Conservation (phyloP, 2,797 vertebrate species). For the Bradypodion ventrale region DNA sequence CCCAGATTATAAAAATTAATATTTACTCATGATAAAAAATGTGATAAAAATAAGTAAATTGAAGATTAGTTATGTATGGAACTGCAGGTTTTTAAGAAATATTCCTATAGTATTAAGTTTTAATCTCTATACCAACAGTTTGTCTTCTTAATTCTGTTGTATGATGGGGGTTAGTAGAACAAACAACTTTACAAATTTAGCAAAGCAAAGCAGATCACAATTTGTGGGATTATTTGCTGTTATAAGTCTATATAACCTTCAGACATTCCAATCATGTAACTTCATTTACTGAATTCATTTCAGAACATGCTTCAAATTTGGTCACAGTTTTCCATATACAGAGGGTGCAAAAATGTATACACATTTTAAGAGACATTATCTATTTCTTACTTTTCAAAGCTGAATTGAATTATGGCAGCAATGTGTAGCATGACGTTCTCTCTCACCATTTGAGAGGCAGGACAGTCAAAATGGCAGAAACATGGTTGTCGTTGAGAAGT, state of each 20-base stretch:
- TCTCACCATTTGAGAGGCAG: too few relatives aligned
- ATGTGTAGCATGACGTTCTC: too few relatives aligned
- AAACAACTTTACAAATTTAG: background rate
- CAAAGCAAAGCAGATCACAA: background rate
- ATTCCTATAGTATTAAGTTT: background rate
- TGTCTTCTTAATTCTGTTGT: background rate
- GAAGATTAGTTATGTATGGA: constrained; percentile 10
- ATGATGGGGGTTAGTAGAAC: background rate
- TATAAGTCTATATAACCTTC: background rate
- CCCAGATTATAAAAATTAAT: constrained; percentile 33
- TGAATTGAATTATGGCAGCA: too few relatives aligned
- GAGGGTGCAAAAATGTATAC: too few relatives aligned
- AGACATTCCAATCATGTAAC: background rate
- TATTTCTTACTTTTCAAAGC: too few relatives aligned
- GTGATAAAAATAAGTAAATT: constrained; percentile 29
- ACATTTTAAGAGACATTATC: too few relatives aligned
- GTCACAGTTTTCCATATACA: background rate
- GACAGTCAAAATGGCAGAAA: too few relatives aligned
- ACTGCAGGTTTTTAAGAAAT: background rate
- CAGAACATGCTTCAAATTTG: background rate
- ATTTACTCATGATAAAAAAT: constrained; percentile 38
- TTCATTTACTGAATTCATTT: background rate
- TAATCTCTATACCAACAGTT: background rate
- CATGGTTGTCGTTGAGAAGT: too few relatives aligned
- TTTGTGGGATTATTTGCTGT: background rate